Evolutionary conservation across 2,888 invertebrate species (phyloP), one percentile per base, ranked within the genome.

Genomic region (Rhimphoctona megacephalus): DNA sequence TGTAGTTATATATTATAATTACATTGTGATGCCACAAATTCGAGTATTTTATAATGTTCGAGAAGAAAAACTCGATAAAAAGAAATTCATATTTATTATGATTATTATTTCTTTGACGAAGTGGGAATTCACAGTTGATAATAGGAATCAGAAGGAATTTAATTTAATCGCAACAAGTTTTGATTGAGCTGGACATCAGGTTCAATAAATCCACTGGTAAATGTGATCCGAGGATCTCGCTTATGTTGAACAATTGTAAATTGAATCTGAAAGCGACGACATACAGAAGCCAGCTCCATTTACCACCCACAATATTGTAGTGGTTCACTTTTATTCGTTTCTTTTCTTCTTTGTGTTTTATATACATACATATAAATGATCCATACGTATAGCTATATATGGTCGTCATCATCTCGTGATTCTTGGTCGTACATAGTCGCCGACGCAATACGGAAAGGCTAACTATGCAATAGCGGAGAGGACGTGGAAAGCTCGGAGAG

Each of bases 351-450:
- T 73, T 77, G 54, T 57, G 30, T 36, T 76, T 67, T 74, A 61
- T 72, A 67, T 46, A n/a, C 46, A 52, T 22, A 33, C 30, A 49
- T 70, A 46, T 8, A 17, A 70, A 22, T 19, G 22, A 25, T 22
- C 0, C 19, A 11, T 30, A 19, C 30, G 25, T n/a, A 49, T 70
- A 70, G 14, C 54, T 67, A 22, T 17, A 52, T 17, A 33, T 1
- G 46, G 43, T 69, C 74, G 69, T 52, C 67, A 76, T 76, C 57
- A 76, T 84, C 84, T 85, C 76, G 77, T 81, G 81, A 85, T 85
- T 85, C 49, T 81, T 33, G 54, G 46, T 66, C 43, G 70, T 81
- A 73, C 66, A 66, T 66, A 66, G 66, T 36, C 66, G 39, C 49
- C 66, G 19, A 52, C 52, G 73, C 54, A 43, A 70, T 81, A 78